These are phyloP conservation scores for Columba guinea DNA, from an alignment of 2,797 vertebrate genomes.

Conservation along the genomic window DNA sequence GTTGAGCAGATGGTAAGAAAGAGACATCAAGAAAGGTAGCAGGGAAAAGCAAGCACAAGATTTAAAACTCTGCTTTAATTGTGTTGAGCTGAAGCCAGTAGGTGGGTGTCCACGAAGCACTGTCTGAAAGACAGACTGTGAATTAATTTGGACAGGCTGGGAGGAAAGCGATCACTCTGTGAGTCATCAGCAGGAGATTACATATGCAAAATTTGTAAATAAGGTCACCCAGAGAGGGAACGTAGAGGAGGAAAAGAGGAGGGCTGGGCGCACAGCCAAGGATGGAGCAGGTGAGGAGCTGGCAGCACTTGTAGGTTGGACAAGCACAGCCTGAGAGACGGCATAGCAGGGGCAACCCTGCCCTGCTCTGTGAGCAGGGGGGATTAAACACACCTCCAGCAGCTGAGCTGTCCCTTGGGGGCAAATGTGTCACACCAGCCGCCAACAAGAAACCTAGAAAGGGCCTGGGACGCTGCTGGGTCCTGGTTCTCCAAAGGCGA, in stretches of 20 bases:
- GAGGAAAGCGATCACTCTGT: neutral
- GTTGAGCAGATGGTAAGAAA: neutral
- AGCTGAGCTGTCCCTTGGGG: neutral
- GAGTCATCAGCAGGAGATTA: neutral
- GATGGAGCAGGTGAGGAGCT: neutral
- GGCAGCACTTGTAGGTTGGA: neutral
- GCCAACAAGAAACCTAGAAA: neutral
- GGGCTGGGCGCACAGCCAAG: neutral
- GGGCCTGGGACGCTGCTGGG: neutral
- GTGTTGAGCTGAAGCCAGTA: neutral
- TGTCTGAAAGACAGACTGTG: neutral
- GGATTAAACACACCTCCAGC: neutral
- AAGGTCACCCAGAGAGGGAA: constrained; percentile 19
- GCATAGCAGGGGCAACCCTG: neutral
- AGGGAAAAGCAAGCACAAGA: neutral
- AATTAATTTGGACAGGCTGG: neutral
- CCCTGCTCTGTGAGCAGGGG: neutral
- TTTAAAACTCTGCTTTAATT: neutral
- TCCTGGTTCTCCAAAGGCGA: fast-evolving
- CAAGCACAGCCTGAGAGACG: neutral
- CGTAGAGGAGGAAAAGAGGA: neutral
- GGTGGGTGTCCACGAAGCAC: neutral
- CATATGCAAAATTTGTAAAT: constrained; percentile 31
- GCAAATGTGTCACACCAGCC: neutral
- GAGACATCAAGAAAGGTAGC: neutral